phyloP scores from a whole-genome alignment of 2,113 vertebrate genomes.

The Spilogale gracilis region DNA sequence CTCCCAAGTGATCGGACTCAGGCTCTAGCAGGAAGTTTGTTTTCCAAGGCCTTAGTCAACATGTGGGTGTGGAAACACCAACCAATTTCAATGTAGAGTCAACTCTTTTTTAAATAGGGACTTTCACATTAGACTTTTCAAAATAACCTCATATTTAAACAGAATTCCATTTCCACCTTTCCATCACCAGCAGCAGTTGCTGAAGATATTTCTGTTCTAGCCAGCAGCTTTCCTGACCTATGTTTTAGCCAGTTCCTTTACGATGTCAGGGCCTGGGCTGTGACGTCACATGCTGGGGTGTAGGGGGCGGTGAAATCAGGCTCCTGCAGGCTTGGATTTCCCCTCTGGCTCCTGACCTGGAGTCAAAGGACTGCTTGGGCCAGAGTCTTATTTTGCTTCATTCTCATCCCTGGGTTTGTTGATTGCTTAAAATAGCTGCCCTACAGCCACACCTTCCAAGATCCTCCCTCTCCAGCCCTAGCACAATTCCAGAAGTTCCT shows the following conservation, averaged over 20 bases:
- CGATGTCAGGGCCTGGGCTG: neutral
- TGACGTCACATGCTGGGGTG: neutral
- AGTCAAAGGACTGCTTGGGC: neutral
- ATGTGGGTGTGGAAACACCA: slow-evolving; percentile 82
- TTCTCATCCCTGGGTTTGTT: neutral
- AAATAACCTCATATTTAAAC: slow-evolving; percentile 82
- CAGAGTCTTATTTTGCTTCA: slow-evolving; percentile 6
- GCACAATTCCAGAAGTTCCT: neutral
- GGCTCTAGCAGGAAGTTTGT: slow-evolving; percentile 86
- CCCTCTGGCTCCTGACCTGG: neutral
- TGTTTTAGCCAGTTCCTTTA: neutral
- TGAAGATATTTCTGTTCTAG: slow-evolving; percentile 75
- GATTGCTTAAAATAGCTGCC: neutral
- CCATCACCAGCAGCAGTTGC: neutral
- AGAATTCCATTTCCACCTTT: slow-evolving; percentile 81
- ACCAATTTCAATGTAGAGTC: slow-evolving; percentile 74
- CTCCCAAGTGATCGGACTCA: slow-evolving; percentile 82
- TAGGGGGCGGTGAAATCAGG: neutral
- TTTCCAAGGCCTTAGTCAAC: slow-evolving; percentile 81
- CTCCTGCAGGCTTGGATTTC: neutral
- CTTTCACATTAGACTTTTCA: slow-evolving; percentile 86
- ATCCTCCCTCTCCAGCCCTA: neutral
- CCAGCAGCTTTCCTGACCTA: slow-evolving; percentile 66
- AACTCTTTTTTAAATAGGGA: slow-evolving; percentile 84
- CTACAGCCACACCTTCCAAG: neutral